These are phyloP conservation scores for Pyrochroa serraticornis DNA, from an alignment of 2,888 invertebrate genomes.

Conservation along the genomic window DNA sequence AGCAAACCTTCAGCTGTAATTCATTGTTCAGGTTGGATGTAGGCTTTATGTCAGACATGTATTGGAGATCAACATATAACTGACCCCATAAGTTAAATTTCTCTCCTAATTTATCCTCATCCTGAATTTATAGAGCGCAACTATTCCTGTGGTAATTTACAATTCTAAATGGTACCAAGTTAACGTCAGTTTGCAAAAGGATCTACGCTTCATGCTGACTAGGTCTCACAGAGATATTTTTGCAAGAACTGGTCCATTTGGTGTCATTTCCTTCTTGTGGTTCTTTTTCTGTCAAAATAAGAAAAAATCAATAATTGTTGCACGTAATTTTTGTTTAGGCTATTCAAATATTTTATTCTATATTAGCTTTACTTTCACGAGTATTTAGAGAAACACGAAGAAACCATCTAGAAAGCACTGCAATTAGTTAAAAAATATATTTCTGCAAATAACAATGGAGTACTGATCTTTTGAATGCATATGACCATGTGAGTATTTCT, in stretches of 20 bases:
- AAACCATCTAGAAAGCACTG: too few species aligned
- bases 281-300: neutral
- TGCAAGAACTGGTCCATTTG: neutral
- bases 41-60: conserved; percentile 10
- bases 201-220: neutral
- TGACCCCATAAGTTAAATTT: conserved; percentile 4
- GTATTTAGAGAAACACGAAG: too few species aligned
- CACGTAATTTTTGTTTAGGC: neutral
- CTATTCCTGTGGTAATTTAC: neutral
- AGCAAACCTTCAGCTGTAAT: neutral
- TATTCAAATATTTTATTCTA: conserved; percentile 1
- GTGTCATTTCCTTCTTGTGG: neutral
- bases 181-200: neutral
- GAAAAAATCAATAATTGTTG: neutral
- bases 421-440: too few species aligned
- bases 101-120: neutral
- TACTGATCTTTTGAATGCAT: too few species aligned
- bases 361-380: neutral
- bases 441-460: too few species aligned
- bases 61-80: conserved; percentile 12
- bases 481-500: too few species aligned
- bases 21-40: conserved; percentile 11
- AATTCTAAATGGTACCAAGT: conserved; percentile 3
- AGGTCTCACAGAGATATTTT: neutral
- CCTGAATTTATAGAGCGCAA: neutral